Evolutionary conservation across 2,797 vertebrate species (phyloP).

Genomic region (Danio kyathit): DNA sequence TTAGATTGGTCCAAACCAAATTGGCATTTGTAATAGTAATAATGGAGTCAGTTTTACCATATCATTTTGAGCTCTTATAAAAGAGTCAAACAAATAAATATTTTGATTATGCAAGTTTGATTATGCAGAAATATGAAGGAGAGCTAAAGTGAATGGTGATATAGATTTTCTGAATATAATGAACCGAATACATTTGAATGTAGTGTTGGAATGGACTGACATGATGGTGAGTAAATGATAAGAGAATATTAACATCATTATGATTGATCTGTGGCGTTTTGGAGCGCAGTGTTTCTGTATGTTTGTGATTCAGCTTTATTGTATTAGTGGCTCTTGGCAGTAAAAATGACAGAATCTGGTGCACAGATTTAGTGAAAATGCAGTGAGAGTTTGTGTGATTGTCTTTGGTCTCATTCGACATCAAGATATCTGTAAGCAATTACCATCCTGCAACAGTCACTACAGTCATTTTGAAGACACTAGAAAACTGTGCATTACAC

Average conservation of each 20-base stretch:
- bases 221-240: neutral
- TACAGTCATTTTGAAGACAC: neutral
- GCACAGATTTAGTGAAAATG: neutral
- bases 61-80: neutral
- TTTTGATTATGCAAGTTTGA: neutral
- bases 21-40: no score
- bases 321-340: neutral
- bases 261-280: neutral
- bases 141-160: neutral
- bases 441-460: neutral
- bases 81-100: neutral
- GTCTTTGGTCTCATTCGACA: neutral
- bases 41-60: no score
- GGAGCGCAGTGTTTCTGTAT: neutral
- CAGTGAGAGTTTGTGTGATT: neutral
- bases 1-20: no score
- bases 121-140: neutral
- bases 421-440: constrained; percentile 7
- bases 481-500: neutral
- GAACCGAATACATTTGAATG: neutral
- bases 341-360: neutral
- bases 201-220: neutral
- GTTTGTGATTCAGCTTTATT: neutral
- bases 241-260: neutral
- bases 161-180: neutral